These are phyloP conservation scores for Anoplolepis gracilipes DNA, from an alignment of 1,140 invertebrate species.

Conservation along the genomic window DNA sequence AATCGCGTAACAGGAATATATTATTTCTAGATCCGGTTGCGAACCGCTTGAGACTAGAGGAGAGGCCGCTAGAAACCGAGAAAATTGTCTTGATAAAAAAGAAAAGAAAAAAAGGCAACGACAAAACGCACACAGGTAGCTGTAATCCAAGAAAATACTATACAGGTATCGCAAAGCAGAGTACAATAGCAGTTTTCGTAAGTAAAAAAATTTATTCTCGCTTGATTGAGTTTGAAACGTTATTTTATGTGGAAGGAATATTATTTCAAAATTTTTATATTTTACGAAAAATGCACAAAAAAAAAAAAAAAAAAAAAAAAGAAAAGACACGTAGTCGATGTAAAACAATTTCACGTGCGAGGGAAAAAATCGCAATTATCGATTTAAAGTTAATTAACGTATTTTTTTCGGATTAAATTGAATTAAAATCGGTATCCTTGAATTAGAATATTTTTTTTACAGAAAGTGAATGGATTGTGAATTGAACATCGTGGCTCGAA, in stretches of 20 bases:
- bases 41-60: constrained; percentile 1
- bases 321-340: not conserved
- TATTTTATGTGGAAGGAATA: not conserved
- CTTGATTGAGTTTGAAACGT: not conserved
- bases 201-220: not conserved
- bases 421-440: not conserved
- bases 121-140: not conserved
- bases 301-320: too few species aligned
- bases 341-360: not conserved
- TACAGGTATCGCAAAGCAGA: too few species aligned
- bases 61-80: not conserved
- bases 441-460: not conserved
- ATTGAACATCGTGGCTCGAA: not conserved
- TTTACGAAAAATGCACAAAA: not conserved
- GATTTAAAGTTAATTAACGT: not conserved
- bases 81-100: constrained; percentile 3
- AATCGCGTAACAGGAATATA: not conserved
- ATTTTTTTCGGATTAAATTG: not conserved
- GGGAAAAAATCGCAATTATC: not conserved
- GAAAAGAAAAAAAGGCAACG: not conserved
- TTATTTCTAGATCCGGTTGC: not conserved
- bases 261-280: not conserved
- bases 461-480: not conserved
- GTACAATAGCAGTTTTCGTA: not conserved
- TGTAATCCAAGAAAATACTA: not conserved